Percentiles rank a stretch among this genome's conserved stretches.
Evolutionary conservation across 2,888 invertebrate species (phyloP).

Genomic region (Clunio marinus): DNA sequence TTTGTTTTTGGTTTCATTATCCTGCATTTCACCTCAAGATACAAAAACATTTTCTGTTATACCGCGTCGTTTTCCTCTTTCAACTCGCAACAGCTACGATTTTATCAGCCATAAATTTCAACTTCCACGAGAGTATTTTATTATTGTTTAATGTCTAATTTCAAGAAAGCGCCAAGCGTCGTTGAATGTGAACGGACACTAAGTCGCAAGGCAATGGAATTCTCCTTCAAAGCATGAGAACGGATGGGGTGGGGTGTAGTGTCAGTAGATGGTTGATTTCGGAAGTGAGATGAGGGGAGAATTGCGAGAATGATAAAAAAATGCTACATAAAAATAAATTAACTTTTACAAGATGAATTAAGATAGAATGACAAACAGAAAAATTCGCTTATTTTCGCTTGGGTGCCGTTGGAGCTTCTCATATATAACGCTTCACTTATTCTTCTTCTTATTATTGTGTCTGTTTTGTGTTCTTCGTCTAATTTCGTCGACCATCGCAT

Average conservation of each 20-base stretch:
- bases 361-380: conserved; percentile 33
- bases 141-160: conserved; percentile 18
- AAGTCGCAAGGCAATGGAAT: background rate
- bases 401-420: background rate
- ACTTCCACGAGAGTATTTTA: background rate
- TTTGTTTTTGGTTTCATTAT: no score
- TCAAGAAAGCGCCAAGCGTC: background rate
- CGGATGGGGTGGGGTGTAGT: background rate
- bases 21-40: no score
- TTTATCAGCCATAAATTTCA: conserved; percentile 25
- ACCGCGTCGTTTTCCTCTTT: background rate
- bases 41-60: background rate
- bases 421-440: background rate
- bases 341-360: conserved; percentile 30
- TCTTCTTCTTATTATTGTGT: background rate
- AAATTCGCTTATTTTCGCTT: conserved; percentile 10
- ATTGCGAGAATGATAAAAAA: background rate
- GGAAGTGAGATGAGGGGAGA: conserved; percentile 4
- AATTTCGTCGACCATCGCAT: background rate
- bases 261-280: no score
- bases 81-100: background rate
- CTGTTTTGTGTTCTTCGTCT: background rate
- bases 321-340: conserved; percentile 37
- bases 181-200: background rate
- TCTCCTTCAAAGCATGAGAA: background rate